Evolutionary conservation across 92 coral and sea anemone species (phyloP), one percentile per base, ranked within the genome.

Genomic region (Umimayanthus kanabou): DNA sequence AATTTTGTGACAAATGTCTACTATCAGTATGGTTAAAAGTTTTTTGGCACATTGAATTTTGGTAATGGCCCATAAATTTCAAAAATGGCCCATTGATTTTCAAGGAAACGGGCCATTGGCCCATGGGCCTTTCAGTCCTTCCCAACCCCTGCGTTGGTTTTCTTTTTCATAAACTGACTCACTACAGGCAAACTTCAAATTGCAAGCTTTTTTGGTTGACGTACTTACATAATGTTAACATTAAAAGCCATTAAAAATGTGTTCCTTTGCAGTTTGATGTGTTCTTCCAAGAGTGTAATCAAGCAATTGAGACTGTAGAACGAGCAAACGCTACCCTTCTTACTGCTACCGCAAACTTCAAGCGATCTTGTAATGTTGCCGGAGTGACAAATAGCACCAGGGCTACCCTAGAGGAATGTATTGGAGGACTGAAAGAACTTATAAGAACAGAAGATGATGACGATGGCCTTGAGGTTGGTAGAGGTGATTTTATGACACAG

Each of bases 321-420:
- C 89, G 84, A 86, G 92, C 89, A 45, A 92, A 93, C 73, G 80
- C 89, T 77, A 95, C 90, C 69, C 88, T 95, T 39, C 74, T 88
- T 74, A 93, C 91, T 72, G 98, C 96, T 53, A 91, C 93, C 91
- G 85, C 90, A n/a, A 90, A 90, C 87, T 96, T 96, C 73, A 96
- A 96, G 89, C 87, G 96, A 73, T 90, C 95, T 5, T 96, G 99
- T 85, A 93, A 93, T 28, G 90, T 92, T 55, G 95, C 98, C 3
- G 99, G 98, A 0, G 94, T 96, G 72, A 95, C 96, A 29, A 89
- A 91, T 75, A 92, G 92, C 13, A 84, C 95, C 15, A 95, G 91
- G 83, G 96, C 99, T 37, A 93, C 95, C 55, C 93, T 96, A 67
- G 99, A 95, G 87, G 98, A 95, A 69, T 95, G 99, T 55, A 93